Base-by-base conservation (phyloP, 2,113 vertebrate genomes). In the Semnopithecus entellus region DNA sequence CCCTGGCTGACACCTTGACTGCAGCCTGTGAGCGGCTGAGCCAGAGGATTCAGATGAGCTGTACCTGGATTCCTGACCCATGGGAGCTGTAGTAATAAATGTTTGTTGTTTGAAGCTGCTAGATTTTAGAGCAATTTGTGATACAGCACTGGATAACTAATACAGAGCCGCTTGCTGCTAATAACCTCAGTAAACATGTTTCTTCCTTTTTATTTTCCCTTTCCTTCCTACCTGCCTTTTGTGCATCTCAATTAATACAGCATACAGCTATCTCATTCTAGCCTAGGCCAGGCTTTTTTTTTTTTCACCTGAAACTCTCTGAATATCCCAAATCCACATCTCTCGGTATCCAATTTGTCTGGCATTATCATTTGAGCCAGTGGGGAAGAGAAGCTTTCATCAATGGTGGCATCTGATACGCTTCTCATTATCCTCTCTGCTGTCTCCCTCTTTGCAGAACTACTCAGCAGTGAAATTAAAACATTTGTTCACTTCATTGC, bases 401-500 rank as follows among this genome's bases (percentile, higher is more conserved):
- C 96, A 92, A 18, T 17, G 40, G 93, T 70, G 45, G 96, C 90
- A 75, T 94, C 95, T 92, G 95, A 97, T 57, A 78, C 0, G 64
- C 94, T 89, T 91, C 97, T 97, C 94, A 97, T 97, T 97, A 97
- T 91, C 96, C 82, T 91, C 88, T 87, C 96, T 79, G 76, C 96
- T 85, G 52, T 96, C 78, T 96, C 78, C 85, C 92, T 86, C 82
- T 97, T 88, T 83, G 94, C 88, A 90, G 92, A 98, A 97, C 97
- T 96, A 93, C 84, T 98, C 97, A 97, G 97, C 97, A 59, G 97
- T 98, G 97, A 98, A 98, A 98, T 98, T 96, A 97, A 97, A 98
- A 97, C 98, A 98, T 97, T 97, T 98, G 98, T 98, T 98, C 97
- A 97, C 98, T 97, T 95, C 96, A 48, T 10, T 89, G 98, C 98